phyloP scores from a whole-genome alignment of 2,113 vertebrate species.

The Cynopterus brachyotis region DNA sequence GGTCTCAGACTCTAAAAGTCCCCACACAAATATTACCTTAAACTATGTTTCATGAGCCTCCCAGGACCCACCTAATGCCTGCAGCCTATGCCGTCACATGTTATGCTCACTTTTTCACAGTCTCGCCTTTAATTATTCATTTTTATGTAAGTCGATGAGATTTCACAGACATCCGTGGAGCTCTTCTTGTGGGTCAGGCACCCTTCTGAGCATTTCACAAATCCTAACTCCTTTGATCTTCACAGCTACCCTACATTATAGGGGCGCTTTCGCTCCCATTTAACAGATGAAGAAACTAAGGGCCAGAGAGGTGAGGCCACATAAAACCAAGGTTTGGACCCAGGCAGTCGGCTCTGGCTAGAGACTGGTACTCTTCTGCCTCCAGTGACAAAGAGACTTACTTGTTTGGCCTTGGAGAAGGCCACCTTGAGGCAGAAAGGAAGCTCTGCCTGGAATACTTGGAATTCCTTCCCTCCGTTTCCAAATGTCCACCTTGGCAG shows the following conservation, averaged over 20 bases:
- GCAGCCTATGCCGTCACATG: background rate
- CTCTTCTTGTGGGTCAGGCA: background rate
- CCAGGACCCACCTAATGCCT: background rate
- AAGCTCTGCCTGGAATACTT: too few species aligned
- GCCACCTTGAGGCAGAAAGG: background rate
- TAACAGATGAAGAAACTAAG: background rate
- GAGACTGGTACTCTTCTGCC: background rate
- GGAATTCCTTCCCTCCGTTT: background rate
- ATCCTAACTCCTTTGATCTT: background rate
- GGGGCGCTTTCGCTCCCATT: background rate
- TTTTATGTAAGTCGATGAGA: background rate
- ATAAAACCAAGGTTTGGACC: background rate
- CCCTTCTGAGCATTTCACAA: background rate
- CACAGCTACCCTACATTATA: fast-evolving
- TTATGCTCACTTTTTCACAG: too few species aligned
- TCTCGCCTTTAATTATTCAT: background rate
- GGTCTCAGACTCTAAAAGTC: background rate
- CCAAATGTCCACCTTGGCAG: background rate
- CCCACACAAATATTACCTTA: fast-evolving
- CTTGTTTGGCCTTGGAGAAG: background rate
- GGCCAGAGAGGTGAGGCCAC: background rate
- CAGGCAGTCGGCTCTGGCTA: background rate
- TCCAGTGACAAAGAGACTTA: background rate
- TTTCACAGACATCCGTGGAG: background rate
- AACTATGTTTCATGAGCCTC: background rate